Conservation (phyloP, 2,888 invertebrate genomes). For the Platycnemis pennipes region DNA sequence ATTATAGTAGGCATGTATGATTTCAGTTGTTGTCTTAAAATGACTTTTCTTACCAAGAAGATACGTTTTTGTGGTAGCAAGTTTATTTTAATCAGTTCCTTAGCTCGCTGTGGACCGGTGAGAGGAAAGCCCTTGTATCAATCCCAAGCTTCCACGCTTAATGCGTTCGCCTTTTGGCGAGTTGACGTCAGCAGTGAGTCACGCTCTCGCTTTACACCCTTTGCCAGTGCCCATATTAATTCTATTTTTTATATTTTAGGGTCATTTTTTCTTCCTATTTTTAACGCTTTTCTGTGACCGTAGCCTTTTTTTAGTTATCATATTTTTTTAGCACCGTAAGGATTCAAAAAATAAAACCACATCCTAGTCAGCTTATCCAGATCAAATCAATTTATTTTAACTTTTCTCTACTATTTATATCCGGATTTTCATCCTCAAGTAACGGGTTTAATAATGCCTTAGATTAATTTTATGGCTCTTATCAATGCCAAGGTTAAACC, state of each 20-base stretch:
- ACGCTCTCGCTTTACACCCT: background rate
- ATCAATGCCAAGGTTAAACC: background rate
- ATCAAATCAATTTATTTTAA: background rate
- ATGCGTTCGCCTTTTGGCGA: background rate
- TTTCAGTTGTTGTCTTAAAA: too few relatives aligned
- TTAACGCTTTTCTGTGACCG: background rate
- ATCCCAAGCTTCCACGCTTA: background rate
- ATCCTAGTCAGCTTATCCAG: background rate
- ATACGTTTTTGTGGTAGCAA: too few relatives aligned
- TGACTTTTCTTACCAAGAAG: too few relatives aligned
- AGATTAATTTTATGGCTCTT: background rate
- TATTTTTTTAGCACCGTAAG: background rate
- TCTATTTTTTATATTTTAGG: background rate
- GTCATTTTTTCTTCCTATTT: background rate
- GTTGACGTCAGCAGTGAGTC: slow-evolving; percentile 25
- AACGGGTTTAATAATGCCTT: too few relatives aligned
- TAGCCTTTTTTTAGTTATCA: background rate
- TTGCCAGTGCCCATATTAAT: slow-evolving; percentile 3
- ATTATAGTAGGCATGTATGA: too few relatives aligned
- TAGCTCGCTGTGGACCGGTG: too few relatives aligned
- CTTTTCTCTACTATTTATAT: background rate
- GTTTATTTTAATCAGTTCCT: too few relatives aligned
- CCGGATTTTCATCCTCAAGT: background rate
- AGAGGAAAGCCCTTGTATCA: background rate
- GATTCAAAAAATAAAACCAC: background rate